Percentiles rank a stretch among this genome's conserved stretches.
These are phyloP conservation scores for Acanthaster planci DNA, from an alignment of 35 echinoderm and acorn worm genomes.

Conservation along the genomic window DNA sequence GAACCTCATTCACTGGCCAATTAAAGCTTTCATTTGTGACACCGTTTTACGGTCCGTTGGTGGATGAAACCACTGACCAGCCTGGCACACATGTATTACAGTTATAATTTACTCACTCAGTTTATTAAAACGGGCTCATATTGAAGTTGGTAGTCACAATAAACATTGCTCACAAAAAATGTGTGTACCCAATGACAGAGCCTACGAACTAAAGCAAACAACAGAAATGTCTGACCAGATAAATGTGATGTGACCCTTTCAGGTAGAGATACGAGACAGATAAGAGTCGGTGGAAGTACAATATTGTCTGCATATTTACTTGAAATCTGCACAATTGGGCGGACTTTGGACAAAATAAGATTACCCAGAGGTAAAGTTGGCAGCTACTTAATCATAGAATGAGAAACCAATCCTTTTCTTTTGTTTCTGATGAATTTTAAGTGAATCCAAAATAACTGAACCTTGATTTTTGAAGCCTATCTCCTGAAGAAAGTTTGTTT, in stretches of 20 bases:
- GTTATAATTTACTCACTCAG: background rate
- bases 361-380: background rate
- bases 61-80: too few species aligned
- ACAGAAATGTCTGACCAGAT: conserved; percentile 3
- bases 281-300: background rate
- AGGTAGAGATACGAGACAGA: background rate
- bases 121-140: conserved; percentile 19
- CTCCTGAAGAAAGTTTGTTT: too few species aligned
- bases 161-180: background rate
- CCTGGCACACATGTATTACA: too few species aligned
- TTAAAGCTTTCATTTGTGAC: too few species aligned
- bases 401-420: background rate
- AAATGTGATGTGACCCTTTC: background rate
- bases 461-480: too few species aligned
- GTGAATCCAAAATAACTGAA: background rate
- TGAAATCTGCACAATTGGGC: background rate
- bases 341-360: background rate
- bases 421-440: background rate
- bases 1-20: too few species aligned
- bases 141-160: background rate
- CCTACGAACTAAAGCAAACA: background rate
- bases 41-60: too few species aligned
- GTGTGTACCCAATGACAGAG: conserved; percentile 1
- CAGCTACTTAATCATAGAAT: background rate
- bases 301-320: background rate